Conservation (phyloP, 2,113 vertebrate genomes). For the Grammomys surdaster region DNA sequence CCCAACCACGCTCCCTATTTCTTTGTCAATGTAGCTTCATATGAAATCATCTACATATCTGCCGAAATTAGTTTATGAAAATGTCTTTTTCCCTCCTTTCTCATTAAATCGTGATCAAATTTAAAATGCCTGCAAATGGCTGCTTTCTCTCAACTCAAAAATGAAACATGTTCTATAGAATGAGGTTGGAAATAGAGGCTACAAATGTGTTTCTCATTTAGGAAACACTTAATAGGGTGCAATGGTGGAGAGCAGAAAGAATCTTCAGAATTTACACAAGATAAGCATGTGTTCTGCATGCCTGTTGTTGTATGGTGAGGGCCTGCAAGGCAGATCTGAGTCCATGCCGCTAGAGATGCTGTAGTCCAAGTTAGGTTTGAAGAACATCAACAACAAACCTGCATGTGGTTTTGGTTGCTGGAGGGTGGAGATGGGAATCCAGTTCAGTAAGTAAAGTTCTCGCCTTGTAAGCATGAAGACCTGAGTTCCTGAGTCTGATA, state of each 20-base stretch:
- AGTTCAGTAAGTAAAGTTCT: neutral
- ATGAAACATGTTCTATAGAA: constrained; percentile 19
- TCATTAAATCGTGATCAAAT: constrained; percentile 67
- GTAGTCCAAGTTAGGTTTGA: neutral
- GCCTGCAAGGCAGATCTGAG: neutral
- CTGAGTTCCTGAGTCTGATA: too few species aligned
- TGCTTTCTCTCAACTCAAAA: constrained; percentile 45
- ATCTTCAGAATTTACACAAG: neutral
- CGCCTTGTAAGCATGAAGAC: neutral
- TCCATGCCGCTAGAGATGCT: neutral
- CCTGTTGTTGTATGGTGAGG: neutral
- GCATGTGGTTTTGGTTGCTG: neutral
- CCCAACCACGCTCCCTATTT: neutral
- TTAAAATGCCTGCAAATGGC: constrained; percentile 57
- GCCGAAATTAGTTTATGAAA: constrained; percentile 60
- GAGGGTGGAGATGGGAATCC: neutral
- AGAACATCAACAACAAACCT: neutral
- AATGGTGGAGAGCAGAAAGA: neutral
- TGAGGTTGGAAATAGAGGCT: neutral
- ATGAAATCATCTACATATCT: constrained; percentile 5
- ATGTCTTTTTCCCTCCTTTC: constrained; percentile 21
- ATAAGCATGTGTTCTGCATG: too few species aligned
- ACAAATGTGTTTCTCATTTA: neutral
- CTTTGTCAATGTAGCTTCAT: neutral
- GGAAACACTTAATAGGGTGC: neutral